Base-by-base conservation (phyloP, 1,140 invertebrate species). In the Drosophila ambigua region DNA sequence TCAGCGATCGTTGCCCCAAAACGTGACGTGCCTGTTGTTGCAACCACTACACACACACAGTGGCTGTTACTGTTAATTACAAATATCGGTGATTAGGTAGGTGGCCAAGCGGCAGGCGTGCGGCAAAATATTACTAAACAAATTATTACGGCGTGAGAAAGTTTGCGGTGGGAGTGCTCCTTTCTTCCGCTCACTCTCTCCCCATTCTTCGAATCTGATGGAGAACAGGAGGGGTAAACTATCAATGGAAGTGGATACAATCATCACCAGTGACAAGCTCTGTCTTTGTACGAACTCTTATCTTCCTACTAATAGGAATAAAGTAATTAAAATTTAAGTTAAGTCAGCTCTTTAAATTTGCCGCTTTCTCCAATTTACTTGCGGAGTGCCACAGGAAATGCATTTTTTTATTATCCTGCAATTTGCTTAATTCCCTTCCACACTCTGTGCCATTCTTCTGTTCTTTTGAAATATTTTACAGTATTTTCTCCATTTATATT, bases 21-120 rank as follows among this genome's bases (percentile, higher is more conserved):
- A 41, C 39, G 55, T 59, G 54, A 35, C 16, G 39, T 45, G 24
- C 26, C 44, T 43, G 44, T 51, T 43, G 45, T 55, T 69, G 72
- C 63, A 58, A 31, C 35, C 35, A 59, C 31, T 57, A 31, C 49
- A 41, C 45, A 43, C 28, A 44, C 39, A 58, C 41, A 24, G 43
- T 62, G 48, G 59, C 50, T 63, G 62, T 61, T 72, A 59, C 72
- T 77, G 72, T 87, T 87, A 87, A 82, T 85, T 87, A 75, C 84
- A 81, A 69, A 85, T 85, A 87, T 85, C 82, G 81, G 82, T 85
- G 82, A 85, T 85, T 87, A 82, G 82, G 81, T 85, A 82, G 82
- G 81, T 85, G 84, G 79, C 55, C 62, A 0, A 8, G 31, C 43
- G 49, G 39, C 67, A 72, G 64, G 57, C 63, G 65, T 68, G 79